These are phyloP conservation scores for Ptiloglossa arizonensis DNA, from an alignment of 1,140 invertebrate species.

Conservation along the genomic window DNA sequence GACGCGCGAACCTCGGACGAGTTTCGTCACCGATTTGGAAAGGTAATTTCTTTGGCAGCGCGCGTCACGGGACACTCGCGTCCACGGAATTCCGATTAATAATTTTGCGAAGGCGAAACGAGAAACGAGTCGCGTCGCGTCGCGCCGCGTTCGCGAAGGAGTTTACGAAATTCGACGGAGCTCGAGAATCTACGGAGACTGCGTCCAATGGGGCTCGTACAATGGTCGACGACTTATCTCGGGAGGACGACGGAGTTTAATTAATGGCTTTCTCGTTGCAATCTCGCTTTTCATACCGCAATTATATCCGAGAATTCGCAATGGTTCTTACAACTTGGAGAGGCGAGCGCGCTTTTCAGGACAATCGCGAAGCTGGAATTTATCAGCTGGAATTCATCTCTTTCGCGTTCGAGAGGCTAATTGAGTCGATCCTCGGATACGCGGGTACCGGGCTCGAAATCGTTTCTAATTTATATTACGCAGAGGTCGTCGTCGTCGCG, in stretches of 20 bases:
- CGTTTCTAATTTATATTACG: not conserved
- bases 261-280: slow-evolving; percentile 22
- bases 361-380: not conserved
- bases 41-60: slow-evolving; percentile 6
- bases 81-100: slow-evolving; percentile 16
- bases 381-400: not conserved
- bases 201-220: not conserved
- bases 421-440: not conserved
- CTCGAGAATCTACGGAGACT: not conserved
- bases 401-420: not conserved
- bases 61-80: not conserved
- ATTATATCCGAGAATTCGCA: not conserved
- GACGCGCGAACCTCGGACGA: not conserved
- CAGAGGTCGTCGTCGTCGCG: not conserved
- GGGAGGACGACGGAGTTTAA: not conserved
- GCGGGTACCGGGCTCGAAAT: not conserved
- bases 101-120: not conserved
- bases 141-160: no score
- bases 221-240: not conserved
- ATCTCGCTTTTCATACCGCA: not conserved
- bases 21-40: not conserved
- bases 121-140: not conserved
- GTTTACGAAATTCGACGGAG: slow-evolving; percentile 4
- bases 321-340: not conserved
- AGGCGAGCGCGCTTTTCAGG: not conserved